Conservation (phyloP, 2,797 vertebrate genomes). For the Chaunax sp. region DNA sequence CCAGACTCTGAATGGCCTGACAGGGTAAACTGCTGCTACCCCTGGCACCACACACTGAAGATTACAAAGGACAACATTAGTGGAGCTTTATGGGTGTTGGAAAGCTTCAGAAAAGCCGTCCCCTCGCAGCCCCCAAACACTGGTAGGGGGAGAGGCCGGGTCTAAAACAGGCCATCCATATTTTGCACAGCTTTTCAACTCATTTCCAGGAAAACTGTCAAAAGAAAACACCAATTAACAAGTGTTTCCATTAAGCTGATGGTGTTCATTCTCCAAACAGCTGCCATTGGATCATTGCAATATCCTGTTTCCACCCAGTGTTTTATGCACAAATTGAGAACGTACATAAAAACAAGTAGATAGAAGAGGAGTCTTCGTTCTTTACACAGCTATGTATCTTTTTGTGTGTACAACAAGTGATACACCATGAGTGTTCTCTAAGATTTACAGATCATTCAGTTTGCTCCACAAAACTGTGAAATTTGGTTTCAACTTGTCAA, state of each 20-base stretch:
- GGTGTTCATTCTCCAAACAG: too few relatives aligned
- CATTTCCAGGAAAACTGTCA: background rate
- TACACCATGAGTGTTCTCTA: too few relatives aligned
- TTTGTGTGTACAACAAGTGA: too few relatives aligned
- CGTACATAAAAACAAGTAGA: background rate
- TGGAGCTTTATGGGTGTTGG: background rate
- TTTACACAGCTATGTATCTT: too few relatives aligned
- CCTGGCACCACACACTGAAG: background rate
- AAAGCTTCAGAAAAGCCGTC: background rate
- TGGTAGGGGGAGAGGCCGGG: too few relatives aligned
- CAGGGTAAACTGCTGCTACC: conserved; percentile 17
- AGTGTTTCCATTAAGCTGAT: too few relatives aligned
- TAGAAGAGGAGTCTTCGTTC: background rate
- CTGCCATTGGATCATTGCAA: too few relatives aligned
- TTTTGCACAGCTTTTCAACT: fast-evolving
- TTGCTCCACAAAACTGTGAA: too few relatives aligned
- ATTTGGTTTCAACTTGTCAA: too few relatives aligned
- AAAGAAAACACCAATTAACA: background rate
- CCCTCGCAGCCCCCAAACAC: background rate
- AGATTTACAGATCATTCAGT: too few relatives aligned
- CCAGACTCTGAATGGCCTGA: conserved; percentile 4
- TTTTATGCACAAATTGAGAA: background rate
- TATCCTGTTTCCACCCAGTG: too few relatives aligned
- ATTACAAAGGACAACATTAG: conserved; percentile 5
- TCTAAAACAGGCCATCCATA: background rate